These are phyloP conservation scores for Cettia cetti DNA, from an alignment of 2,113 vertebrate species.

Conservation along the genomic window DNA sequence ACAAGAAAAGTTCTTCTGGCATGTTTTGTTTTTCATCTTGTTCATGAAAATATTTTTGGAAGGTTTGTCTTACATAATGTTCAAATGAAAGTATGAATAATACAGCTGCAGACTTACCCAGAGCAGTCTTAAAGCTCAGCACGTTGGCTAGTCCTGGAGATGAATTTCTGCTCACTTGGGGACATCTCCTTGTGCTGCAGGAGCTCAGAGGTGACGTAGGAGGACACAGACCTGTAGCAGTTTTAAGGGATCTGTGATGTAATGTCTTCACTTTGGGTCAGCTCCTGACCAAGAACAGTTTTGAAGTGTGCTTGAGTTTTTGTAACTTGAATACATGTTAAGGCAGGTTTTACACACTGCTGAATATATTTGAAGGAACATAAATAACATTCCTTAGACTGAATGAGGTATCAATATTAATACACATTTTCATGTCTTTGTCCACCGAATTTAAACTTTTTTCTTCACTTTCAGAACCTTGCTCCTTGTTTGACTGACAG, in stretches of 20 bases:
- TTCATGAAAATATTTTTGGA: background rate
- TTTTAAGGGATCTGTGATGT: background rate
- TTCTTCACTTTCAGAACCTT: background rate
- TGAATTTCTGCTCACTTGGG: background rate
- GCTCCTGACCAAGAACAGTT: background rate
- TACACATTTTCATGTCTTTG: background rate
- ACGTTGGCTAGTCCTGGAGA: background rate
- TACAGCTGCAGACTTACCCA: background rate
- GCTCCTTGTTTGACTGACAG: background rate
- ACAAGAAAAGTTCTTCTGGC: background rate
- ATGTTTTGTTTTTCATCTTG: background rate
- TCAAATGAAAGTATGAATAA: background rate
- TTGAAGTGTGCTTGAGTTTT: background rate
- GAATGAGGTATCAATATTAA: background rate
- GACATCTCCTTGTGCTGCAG: background rate
- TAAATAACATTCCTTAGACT: background rate
- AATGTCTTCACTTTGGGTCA: background rate
- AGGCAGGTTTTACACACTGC: background rate
- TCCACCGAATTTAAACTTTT: background rate
- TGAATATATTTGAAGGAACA: background rate
- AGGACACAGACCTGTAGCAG: background rate
- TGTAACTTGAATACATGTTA: fast-evolving
- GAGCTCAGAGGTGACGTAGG: background rate
- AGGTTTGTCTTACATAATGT: background rate
- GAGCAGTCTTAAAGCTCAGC: background rate